phyloP scores from a whole-genome alignment of 2,888 invertebrate species.

The Pristionchus exspectatus region DNA sequence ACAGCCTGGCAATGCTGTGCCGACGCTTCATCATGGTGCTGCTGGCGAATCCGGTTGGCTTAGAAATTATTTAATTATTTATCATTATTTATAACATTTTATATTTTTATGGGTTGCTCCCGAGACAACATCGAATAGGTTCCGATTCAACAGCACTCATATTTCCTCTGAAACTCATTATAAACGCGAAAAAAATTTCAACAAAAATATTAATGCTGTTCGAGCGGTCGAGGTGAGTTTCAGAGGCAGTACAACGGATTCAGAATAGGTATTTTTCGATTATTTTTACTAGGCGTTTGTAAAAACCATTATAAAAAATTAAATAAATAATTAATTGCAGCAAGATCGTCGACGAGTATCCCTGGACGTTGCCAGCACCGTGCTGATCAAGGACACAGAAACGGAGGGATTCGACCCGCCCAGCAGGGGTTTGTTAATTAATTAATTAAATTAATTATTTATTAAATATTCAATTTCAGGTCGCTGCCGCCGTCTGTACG shows the following conservation, averaged over 20 bases:
- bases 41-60: conserved; percentile 73
- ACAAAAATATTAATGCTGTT: neutral
- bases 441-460: conserved; percentile 35
- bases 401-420: conserved; percentile 78
- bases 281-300: too few species aligned
- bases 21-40: conserved; percentile 78
- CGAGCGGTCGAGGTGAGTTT: neutral
- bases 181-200: too few species aligned
- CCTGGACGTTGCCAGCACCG: conserved; percentile 77
- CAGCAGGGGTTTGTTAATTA: conserved; percentile 65
- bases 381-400: conserved; percentile 77
- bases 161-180: too few species aligned
- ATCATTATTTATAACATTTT: too few species aligned
- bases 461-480: conserved; percentile 58
- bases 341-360: conserved; percentile 73
- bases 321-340: conserved; percentile 59
- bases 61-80: neutral
- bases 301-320: neutral
- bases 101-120: too few species aligned
- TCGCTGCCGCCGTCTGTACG: conserved; percentile 85
- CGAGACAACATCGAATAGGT: too few species aligned
- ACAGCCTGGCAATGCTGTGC: conserved; percentile 77
- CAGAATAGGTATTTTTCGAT: too few species aligned
- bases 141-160: too few species aligned
- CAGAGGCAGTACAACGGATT: neutral